Evolutionary conservation across 1,140 invertebrate genomes (phyloP).

Genomic region (Eciton burchellii): DNA sequence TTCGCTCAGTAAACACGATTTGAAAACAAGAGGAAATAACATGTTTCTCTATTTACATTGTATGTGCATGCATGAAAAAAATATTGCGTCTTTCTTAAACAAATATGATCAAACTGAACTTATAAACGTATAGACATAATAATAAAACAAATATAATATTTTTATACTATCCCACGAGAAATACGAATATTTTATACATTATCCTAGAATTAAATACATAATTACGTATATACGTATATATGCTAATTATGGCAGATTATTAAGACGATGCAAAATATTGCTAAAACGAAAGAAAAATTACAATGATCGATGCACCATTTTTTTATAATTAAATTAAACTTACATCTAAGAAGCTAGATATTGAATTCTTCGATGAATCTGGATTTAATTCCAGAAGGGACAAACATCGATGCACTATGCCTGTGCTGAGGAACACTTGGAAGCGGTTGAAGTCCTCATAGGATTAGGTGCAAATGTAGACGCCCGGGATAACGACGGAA

Average conservation of each 20-base stretch:
- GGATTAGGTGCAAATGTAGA: slow-evolving; percentile 87
- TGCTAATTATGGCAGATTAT: no score
- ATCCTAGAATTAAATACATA: no score
- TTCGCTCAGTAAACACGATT: slow-evolving; percentile 9
- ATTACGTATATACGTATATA: no score
- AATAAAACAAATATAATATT: no score
- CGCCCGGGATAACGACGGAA: slow-evolving; percentile 90
- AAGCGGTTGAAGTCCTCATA: slow-evolving; percentile 89
- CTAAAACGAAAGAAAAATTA: no score
- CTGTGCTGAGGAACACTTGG: slow-evolving; percentile 90
- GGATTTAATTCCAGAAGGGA: slow-evolving; percentile 83
- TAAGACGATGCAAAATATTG: no score
- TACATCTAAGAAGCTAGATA: background rate
- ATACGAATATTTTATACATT: no score
- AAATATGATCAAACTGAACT: background rate
- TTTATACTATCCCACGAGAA: no score
- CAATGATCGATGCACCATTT: no score
- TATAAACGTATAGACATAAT: no score
- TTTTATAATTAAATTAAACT: background rate
- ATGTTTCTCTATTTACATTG: background rate
- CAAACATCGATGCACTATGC: slow-evolving; percentile 91
- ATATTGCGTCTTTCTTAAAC: background rate
- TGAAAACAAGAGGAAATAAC: slow-evolving; percentile 24
- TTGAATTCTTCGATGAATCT: slow-evolving; percentile 5
- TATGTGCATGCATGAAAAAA: background rate